These are phyloP conservation scores for Colossoma macropomum DNA, from an alignment of 2,113 vertebrate genomes.

Conservation along the genomic window DNA sequence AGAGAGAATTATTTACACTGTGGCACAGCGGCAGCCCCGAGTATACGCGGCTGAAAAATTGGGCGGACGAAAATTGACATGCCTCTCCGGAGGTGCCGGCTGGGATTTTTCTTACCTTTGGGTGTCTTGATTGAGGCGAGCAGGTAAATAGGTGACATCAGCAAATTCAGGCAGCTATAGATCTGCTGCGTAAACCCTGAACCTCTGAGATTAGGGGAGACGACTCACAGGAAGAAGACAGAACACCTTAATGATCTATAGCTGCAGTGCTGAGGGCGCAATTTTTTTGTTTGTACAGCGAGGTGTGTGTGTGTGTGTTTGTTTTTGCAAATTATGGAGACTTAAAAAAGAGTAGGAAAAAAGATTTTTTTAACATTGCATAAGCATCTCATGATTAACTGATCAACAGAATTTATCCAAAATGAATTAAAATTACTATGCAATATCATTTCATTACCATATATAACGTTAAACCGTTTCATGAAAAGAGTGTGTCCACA, in stretches of 20 bases:
- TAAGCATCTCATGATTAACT: too few relatives aligned
- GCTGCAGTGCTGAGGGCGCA: background rate
- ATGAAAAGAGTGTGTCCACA: too few relatives aligned
- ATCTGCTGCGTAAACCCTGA: slow-evolving; percentile 16
- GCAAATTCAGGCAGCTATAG: background rate
- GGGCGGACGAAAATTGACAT: slow-evolving; percentile 2
- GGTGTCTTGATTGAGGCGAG: background rate
- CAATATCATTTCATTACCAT: too few relatives aligned
- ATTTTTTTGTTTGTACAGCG: slow-evolving; percentile 16
- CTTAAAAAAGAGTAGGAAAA: background rate
- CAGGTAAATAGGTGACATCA: background rate
- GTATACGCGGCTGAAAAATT: background rate
- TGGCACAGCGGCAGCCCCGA: background rate
- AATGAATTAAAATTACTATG: too few relatives aligned
- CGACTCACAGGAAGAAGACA: slow-evolving; percentile 2
- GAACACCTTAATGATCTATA: slow-evolving; percentile 1
- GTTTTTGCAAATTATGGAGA: slow-evolving; percentile 47
- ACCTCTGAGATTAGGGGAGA: background rate
- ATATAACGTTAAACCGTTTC: too few relatives aligned
- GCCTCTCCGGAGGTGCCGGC: slow-evolving; percentile 2
- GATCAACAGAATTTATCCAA: too few relatives aligned
- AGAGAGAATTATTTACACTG: slow-evolving; percentile 21
- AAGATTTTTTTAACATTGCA: too few relatives aligned
- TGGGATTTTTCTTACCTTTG: slow-evolving; percentile 1
- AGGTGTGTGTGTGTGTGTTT: background rate